Base-by-base conservation (phyloP, 2,888 invertebrate genomes). In the Drymonia ruficornis region DNA sequence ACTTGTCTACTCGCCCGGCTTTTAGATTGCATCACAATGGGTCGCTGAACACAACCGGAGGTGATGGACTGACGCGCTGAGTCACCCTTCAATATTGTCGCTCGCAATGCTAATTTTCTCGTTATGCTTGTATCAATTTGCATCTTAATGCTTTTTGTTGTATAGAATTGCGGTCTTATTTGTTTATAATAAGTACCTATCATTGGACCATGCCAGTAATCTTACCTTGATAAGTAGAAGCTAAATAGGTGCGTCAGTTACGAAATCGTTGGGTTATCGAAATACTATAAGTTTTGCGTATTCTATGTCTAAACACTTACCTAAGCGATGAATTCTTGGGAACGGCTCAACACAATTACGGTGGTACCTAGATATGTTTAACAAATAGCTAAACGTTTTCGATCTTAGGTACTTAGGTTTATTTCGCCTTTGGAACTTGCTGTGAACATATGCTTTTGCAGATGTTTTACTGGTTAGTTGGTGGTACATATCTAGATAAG, bases 71-170 rank as follows among this genome's bases (percentile, higher is more conserved):
- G 83, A 81, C 76, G 56, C 69, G 91, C 91, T 91, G 91, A 91
- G 81, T 91, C 91, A 91, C 80, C 78, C 72, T 81, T 82, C 86
- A 83, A 86, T 88, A 87, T 84, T 89, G 90, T 89, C 90, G 88
- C 81, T 87, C 81, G 78, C 80, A 82, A 91, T 91, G 91, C 87
- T 82, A 91, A 91, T 91, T 86, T 86, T 87, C 83, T 87, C 76
- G 86, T 83, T 86, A 87, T 85, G 86, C 89, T 82, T 87, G 89
- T 89, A 87, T 80, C 87, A 86, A 91, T 91, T 91, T 90, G 88
- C 91, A 91, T 91, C 74, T 83, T 88, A 91, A 89, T 89, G 79
- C 78, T 79, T 82, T 87, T 79, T 78, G 78, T 81, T 80, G 82
- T 81, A 81, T 76, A 59, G 66, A 72, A 69, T 66, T 53, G 49